These are phyloP conservation scores for Entelurus aequoreus DNA, from an alignment of 2,113 vertebrate genomes.

Conservation along the genomic window DNA sequence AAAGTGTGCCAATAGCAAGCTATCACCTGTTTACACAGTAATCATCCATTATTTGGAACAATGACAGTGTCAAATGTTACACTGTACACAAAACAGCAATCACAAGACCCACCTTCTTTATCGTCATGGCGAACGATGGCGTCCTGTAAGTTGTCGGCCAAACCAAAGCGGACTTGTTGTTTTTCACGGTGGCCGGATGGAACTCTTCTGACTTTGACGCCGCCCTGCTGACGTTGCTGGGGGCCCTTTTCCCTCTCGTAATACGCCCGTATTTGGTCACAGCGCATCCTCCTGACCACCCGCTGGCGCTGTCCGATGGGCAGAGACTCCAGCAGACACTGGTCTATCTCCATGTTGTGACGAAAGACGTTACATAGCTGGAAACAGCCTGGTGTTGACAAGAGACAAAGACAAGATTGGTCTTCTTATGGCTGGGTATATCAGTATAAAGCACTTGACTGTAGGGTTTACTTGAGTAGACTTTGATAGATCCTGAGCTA, in stretches of 20 bases:
- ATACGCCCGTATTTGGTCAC: slow-evolving; percentile 89
- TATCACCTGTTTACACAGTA: neutral
- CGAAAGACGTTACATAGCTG: slow-evolving; percentile 97
- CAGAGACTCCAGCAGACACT: slow-evolving; percentile 95
- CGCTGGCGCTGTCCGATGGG: slow-evolving; percentile 90
- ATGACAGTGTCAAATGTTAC: neutral
- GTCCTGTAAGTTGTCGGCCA: slow-evolving; percentile 79
- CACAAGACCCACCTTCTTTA: slow-evolving; percentile 81
- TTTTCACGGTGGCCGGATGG: slow-evolving; percentile 67
- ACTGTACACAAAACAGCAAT: neutral
- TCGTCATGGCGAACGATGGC: slow-evolving; percentile 83
- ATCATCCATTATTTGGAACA: neutral
- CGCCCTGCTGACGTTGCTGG: slow-evolving; percentile 78
- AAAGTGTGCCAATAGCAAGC: neutral
- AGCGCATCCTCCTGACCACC: slow-evolving; percentile 90
- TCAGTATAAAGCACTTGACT: slow-evolving; percentile 7
- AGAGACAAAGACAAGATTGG: neutral
- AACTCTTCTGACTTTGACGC: slow-evolving; percentile 45
- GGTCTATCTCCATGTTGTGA: slow-evolving; percentile 99
- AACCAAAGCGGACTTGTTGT: slow-evolving; percentile 73
- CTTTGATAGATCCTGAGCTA: slow-evolving; percentile 6
- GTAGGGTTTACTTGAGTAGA: slow-evolving; percentile 1
- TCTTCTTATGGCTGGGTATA: neutral
- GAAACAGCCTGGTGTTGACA: slow-evolving; percentile 81
- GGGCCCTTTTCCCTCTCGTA: slow-evolving; percentile 85